Evolutionary conservation across 2,113 vertebrate genomes (phyloP), one percentile per base, ranked within the genome.

Genomic region (Tonatia bakeri): DNA sequence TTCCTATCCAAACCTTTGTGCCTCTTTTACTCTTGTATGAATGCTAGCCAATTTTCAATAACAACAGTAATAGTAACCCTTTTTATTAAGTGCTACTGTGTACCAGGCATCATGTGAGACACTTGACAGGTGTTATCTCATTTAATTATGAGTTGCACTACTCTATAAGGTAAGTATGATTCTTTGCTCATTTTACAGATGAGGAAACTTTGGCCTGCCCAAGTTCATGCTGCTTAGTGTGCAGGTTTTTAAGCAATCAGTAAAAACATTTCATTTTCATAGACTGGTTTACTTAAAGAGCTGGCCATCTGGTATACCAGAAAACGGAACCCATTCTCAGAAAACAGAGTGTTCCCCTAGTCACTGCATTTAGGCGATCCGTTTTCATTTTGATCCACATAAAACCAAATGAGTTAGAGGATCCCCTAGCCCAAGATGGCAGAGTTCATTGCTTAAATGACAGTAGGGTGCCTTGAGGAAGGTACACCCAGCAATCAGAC

Each of bases 371-470:
- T 64, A 64, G 84, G 36, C 90, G 22, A 65, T 33, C 17, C 70
- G 12, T 56, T 87, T 92, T 87, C 26, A 38, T 94, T 97, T 95
- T 72, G 45, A 50, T 38, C 31, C 67, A 33, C 2, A 0, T 73
- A 19, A 80, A 79, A 36, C 70, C 45, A 88, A 54, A 22, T 15
- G 47, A 83, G 22, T 73, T 69, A 45, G 26, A 75, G 54, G 38
- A 33, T 7, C 5, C 13, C n/a, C 12, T 0, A 12, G 16, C 3
- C 19, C 40, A 17, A 9, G 0, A 36, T 14, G 33, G 14, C 6
- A 5, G 82, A 43, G 40, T 69, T 69, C 16, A 26, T 92, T 45
- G 50, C 9, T 67, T 89, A 9, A 45, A 13, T 36, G 31, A 13
- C 28, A 67, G n/a, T 28, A n/a, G 38, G 43, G 15, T 11, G 31